Evolutionary conservation across 2,797 vertebrate genomes (phyloP), one percentile per base, ranked within the genome.

Genomic region (Sebastes itinus): DNA sequence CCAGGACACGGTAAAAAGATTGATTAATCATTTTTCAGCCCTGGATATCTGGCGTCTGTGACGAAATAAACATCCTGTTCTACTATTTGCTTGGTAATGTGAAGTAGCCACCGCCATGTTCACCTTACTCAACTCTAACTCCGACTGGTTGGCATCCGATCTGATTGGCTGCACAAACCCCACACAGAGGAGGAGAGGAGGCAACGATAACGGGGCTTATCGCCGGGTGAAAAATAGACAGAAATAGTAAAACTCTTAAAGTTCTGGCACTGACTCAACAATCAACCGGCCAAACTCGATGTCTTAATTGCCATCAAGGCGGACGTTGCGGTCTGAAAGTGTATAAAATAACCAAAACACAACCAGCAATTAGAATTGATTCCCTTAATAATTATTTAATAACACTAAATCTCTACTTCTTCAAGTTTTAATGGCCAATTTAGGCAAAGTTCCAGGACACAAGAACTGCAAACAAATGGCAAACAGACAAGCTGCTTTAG

Each of bases 171-270:
- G 67, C 63, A 75, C 62, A 62, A 33, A 73, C 56, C 66, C 16
- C 78, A 84, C 68, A 74, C 55, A 72, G 12, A 52, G 49, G 49
- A 56, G 55, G 7, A 79, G 64, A 58, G 30, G 49, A 30, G 77
- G 64, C 60, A 28, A 82, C 9, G 18, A 77, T 84, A 77, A 87
- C 61, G 16, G 16, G 75, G 76, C 82, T 84, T 71, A 85, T 87
- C 35, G 28, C 63, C 4, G 4, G 8, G 69, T 52, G 62, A 56
- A 62, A 84, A 85, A 82, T 22, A 80, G 61, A 74, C 65, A 72
- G 56, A 82, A 77, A 79, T 49, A 76, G 30, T 59, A 30, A 77
- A 81, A 77, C 35, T 71, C 22, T 62, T 68, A 63, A 54, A 61
- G 61, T 58, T 74, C 28, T 35, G 80, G 30, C 59, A 58, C 46